Percentiles rank a stretch among this genome's conserved stretches.
Conservation (phyloP, 2,113 vertebrate genomes). For the Scomber colias region DNA sequence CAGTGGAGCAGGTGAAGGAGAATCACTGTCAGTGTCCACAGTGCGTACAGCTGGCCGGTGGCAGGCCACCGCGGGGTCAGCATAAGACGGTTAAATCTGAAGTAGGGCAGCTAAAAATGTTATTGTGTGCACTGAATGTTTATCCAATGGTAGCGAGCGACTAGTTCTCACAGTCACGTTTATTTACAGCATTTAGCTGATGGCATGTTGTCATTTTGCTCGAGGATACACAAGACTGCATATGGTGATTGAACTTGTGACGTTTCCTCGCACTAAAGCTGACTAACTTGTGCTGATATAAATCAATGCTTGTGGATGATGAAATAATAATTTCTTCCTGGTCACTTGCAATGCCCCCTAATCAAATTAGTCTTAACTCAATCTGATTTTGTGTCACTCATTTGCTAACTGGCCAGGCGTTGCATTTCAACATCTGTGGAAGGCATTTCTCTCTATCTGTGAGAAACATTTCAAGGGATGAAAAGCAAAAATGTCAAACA, state of each 20-base stretch:
- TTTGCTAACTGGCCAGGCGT: slow-evolving; percentile 31
- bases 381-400: slow-evolving; percentile 57
- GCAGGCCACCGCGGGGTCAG: slow-evolving; percentile 2
- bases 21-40: slow-evolving; percentile 58
- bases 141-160: not conserved
- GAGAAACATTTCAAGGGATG: not conserved
- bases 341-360: slow-evolving; percentile 49
- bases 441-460: slow-evolving; percentile 26
- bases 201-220: slow-evolving; percentile 15
- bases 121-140: slow-evolving; percentile 18
- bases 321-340: slow-evolving; percentile 54
- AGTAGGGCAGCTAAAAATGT: slow-evolving; percentile 34
- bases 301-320: slow-evolving; percentile 52
- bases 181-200: slow-evolving; percentile 27
- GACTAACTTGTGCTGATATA: slow-evolving; percentile 26
- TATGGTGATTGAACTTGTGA: slow-evolving; percentile 11
- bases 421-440: slow-evolving; percentile 33
- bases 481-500: not conserved
- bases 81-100: slow-evolving; percentile 29
- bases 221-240: slow-evolving; percentile 28
- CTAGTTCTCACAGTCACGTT: slow-evolving; percentile 21
- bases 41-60: slow-evolving; percentile 61
- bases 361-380: slow-evolving; percentile 67
- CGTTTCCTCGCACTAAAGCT: slow-evolving; percentile 14
- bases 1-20: slow-evolving; percentile 69